Conservation (phyloP, 2,113 vertebrate genomes). For the Xiphorhynchus elegans region DNA sequence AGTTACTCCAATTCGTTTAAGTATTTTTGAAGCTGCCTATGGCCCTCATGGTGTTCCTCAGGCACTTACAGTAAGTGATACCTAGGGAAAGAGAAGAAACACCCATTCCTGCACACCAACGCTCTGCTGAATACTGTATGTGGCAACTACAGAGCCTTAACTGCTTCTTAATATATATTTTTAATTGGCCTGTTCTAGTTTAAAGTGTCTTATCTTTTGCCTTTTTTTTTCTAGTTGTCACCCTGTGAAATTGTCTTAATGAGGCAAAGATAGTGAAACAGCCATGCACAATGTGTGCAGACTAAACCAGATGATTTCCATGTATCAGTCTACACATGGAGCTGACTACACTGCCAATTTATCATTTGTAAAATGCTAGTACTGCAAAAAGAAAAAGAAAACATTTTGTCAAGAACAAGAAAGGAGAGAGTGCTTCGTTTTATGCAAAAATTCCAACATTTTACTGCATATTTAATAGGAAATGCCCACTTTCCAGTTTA, state of each 20-base stretch:
- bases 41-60: background rate
- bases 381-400: background rate
- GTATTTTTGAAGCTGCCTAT: slow-evolving; percentile 30
- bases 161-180: slow-evolving; percentile 64
- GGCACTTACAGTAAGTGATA: slow-evolving; percentile 4
- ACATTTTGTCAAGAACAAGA: background rate
- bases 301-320: background rate
- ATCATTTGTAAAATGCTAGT: background rate
- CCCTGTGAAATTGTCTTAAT: slow-evolving; percentile 42
- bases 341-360: background rate
- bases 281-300: background rate
- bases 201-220: slow-evolving; percentile 40
- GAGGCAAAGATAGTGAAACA: slow-evolving; percentile 34
- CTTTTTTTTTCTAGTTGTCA: background rate
- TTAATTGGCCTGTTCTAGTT: slow-evolving; percentile 58
- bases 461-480: background rate
- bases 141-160: slow-evolving; percentile 30
- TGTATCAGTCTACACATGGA: background rate
- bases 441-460: background rate
- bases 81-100: slow-evolving; percentile 21
- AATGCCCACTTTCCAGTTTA: background rate
- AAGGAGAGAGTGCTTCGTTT: background rate
- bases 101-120: background rate
- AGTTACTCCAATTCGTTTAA: background rate
- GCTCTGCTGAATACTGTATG: background rate